phyloP scores from a whole-genome alignment of 2,888 invertebrate genomes.

The Polymixis lichenea region DNA sequence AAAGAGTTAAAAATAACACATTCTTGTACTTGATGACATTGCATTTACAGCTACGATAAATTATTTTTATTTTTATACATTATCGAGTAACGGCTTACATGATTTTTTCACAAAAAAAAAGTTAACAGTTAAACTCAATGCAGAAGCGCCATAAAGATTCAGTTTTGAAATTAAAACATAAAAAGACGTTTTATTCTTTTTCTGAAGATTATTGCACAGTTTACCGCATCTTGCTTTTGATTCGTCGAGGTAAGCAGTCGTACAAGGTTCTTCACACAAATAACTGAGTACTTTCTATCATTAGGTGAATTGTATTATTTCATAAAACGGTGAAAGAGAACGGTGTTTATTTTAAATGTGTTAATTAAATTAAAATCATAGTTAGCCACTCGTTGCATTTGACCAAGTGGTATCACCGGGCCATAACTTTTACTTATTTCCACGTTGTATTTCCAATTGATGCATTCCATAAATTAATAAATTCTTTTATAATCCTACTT shows the following conservation, averaged over 20 bases:
- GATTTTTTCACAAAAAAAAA: slow-evolving; percentile 17
- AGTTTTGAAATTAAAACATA: slow-evolving; percentile 52
- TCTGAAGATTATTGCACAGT: slow-evolving; percentile 19
- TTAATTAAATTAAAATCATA: not conserved
- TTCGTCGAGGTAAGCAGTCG: not conserved
- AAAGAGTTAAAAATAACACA: slow-evolving; percentile 5
- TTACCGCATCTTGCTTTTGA: not conserved
- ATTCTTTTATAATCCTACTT: too few relatives aligned
- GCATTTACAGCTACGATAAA: slow-evolving; percentile 22
- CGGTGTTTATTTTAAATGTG: not conserved
- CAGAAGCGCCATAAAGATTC: slow-evolving; percentile 53
- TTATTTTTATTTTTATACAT: slow-evolving; percentile 28
- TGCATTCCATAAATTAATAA: not conserved
- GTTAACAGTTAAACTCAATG: slow-evolving; percentile 38
- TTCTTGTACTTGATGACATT: slow-evolving; percentile 14
- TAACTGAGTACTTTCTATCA: not conserved
- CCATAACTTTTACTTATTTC: not conserved
- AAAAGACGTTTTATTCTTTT: slow-evolving; percentile 40
- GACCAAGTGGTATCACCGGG: too few relatives aligned
- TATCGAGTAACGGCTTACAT: slow-evolving; percentile 37
- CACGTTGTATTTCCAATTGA: not conserved
- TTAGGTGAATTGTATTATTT: not conserved
- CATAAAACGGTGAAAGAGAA: not conserved
- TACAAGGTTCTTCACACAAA: not conserved
- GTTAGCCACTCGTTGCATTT: not conserved